These are phyloP conservation scores for Miichthys miiuy DNA, from an alignment of 2,797 vertebrate species.

Conservation along the genomic window DNA sequence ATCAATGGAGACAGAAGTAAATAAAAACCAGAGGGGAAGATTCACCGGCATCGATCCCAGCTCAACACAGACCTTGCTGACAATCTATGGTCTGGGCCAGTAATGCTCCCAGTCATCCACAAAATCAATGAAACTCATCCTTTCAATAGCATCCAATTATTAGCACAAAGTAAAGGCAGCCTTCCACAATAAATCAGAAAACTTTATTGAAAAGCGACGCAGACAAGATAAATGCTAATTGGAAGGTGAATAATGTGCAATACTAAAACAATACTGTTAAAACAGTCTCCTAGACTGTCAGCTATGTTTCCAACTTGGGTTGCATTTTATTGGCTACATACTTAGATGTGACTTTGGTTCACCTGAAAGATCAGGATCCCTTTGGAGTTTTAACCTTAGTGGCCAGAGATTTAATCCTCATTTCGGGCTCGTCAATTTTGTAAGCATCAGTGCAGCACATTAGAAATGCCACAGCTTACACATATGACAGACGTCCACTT, in stretches of 20 bases:
- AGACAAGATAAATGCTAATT: slow-evolving; percentile 89
- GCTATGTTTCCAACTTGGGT: slow-evolving; percentile 8
- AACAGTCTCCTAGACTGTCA: slow-evolving; percentile 35
- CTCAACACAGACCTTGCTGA: slow-evolving; percentile 91
- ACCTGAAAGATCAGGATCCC: slow-evolving; percentile 7
- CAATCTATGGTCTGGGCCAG: slow-evolving; percentile 91
- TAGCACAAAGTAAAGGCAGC: slow-evolving; percentile 92
- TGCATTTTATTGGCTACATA: slow-evolving; percentile 16
- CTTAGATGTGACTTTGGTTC: not conserved
- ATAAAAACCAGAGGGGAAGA: slow-evolving; percentile 90
- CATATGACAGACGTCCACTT: not conserved
- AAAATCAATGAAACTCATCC: slow-evolving; percentile 99
- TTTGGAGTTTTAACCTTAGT: not conserved
- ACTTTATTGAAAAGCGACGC: slow-evolving; percentile 90
- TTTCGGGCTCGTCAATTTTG: not conserved
- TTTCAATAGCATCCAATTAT: slow-evolving; percentile 99
- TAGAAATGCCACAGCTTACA: not conserved
- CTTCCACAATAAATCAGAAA: slow-evolving; percentile 93
- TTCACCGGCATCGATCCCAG: slow-evolving; percentile 92
- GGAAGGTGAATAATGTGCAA: slow-evolving; percentile 81
- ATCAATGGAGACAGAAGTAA: slow-evolving; percentile 91
- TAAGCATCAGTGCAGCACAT: not conserved
- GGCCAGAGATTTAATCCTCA: not conserved
- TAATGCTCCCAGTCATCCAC: slow-evolving; percentile 93
- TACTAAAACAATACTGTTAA: slow-evolving; percentile 65